Conservation (phyloP, 92 coral and sea anemone species). For the Zoanthus sociatus region DNA sequence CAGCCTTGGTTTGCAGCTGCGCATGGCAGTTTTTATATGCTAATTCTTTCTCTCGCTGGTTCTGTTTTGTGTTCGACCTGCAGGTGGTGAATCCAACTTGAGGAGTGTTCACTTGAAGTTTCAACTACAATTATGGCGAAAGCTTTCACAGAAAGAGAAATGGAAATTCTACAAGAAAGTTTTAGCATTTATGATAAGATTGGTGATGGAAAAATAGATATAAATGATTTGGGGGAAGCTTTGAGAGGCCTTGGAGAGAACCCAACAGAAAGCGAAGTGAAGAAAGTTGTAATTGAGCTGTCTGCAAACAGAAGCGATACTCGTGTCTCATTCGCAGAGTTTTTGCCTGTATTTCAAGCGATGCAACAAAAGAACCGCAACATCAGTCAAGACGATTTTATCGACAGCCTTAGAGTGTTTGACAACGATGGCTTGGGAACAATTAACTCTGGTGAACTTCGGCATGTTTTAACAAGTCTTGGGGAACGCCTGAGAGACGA, state of each 20-base stretch:
- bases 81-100: constrained; percentile 35
- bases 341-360: constrained; percentile 87
- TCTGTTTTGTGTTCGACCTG: constrained; percentile 18
- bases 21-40: constrained; percentile 28
- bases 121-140: constrained; percentile 48
- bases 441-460: constrained; percentile 93
- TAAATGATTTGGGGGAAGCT: constrained; percentile 82
- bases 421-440: constrained; percentile 91
- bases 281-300: constrained; percentile 85
- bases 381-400: constrained; percentile 82
- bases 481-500: constrained; percentile 90
- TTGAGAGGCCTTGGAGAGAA: constrained; percentile 92
- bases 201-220: constrained; percentile 95
- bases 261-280: constrained; percentile 95
- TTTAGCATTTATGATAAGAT: constrained; percentile 88
- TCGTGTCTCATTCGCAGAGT: constrained; percentile 89
- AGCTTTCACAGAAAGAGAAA: constrained; percentile 74
- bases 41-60: constrained; percentile 13
- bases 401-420: constrained; percentile 94
- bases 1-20: constrained; percentile 12
- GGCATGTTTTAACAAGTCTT: constrained; percentile 91
- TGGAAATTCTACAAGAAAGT: constrained; percentile 84
- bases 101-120: constrained; percentile 36
- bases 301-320: constrained; percentile 77
- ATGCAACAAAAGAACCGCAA: constrained; percentile 79